Evolutionary conservation across 2,797 vertebrate species (phyloP).

Genomic region (Phalloptychus januarius): DNA sequence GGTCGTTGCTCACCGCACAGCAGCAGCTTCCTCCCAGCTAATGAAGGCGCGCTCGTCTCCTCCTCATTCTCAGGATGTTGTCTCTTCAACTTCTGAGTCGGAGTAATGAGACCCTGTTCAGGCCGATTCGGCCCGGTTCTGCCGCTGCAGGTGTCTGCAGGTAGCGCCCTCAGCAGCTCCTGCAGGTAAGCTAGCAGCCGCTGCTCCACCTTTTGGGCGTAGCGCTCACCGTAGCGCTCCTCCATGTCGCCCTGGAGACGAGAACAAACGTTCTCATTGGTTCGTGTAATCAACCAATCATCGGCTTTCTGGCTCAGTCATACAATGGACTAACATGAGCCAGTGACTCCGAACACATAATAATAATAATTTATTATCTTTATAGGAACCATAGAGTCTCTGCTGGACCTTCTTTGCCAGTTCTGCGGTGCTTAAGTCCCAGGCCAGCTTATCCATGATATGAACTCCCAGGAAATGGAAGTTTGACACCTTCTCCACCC

Average conservation of each 20-base stretch:
- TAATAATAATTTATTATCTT: too few species aligned
- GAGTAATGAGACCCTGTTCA: not conserved
- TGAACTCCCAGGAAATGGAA: too few species aligned
- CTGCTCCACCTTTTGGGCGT: conserved; percentile 78
- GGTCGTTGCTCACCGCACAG: conserved; percentile 62
- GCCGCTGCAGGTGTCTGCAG: conserved; percentile 54
- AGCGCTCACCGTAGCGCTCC: conserved; percentile 75
- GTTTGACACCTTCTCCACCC: too few species aligned
- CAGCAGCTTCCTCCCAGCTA: conserved; percentile 71
- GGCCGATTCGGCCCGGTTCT: too few species aligned
- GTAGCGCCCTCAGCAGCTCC: conserved; percentile 58
- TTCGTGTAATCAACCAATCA: too few species aligned
- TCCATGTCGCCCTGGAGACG: conserved; percentile 73
- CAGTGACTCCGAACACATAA: too few species aligned
- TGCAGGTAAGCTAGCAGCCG: conserved; percentile 73
- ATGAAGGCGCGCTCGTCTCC: conserved; percentile 52
- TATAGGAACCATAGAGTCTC: too few species aligned
- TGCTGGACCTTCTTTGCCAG: too few species aligned
- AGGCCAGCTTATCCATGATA: too few species aligned
- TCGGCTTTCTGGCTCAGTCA: too few species aligned
- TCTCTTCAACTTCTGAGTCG: conserved; percentile 67
- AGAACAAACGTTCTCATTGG: not conserved
- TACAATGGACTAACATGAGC: too few species aligned
- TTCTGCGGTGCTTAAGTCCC: too few species aligned
- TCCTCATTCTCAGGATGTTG: conserved; percentile 63